Conservation (phyloP, 2,888 invertebrate genomes). For the Brenthis ino region DNA sequence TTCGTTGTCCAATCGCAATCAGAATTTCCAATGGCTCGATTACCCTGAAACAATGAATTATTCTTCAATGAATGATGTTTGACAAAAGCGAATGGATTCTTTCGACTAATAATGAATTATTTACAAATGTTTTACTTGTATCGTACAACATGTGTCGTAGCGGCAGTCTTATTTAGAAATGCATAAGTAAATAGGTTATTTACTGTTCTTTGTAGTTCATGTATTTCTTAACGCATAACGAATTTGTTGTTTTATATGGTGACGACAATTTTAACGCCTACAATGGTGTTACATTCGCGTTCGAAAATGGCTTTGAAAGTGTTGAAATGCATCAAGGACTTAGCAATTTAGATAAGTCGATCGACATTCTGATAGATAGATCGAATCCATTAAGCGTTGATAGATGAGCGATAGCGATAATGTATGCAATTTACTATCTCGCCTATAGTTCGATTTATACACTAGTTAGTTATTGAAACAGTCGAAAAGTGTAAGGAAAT, state of each 20-base stretch:
- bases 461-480: background rate
- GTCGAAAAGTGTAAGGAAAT: constrained; percentile 1
- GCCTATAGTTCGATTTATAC: constrained; percentile 7
- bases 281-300: constrained; percentile 33
- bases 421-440: constrained; percentile 36
- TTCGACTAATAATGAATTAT: constrained; percentile 35
- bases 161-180: constrained; percentile 2
- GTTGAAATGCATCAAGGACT: constrained; percentile 63
- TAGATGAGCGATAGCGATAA: constrained; percentile 46
- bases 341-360: constrained; percentile 60
- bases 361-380: constrained; percentile 59
- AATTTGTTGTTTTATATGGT: constrained; percentile 20
- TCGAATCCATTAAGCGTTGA: constrained; percentile 61
- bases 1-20: constrained; percentile 48
- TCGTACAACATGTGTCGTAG: background rate
- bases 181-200: constrained; percentile 9
- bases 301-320: constrained; percentile 45
- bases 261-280: constrained; percentile 28
- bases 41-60: constrained; percentile 61
- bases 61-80: constrained; percentile 31
- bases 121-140: constrained; percentile 26
- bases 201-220: constrained; percentile 2
- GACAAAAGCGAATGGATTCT: constrained; percentile 28
- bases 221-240: constrained; percentile 12
- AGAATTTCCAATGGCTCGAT: constrained; percentile 56